Evolutionary conservation across 2,113 vertebrate genomes (phyloP), one percentile per base, ranked within the genome.

Genomic region (Pagrus major): DNA sequence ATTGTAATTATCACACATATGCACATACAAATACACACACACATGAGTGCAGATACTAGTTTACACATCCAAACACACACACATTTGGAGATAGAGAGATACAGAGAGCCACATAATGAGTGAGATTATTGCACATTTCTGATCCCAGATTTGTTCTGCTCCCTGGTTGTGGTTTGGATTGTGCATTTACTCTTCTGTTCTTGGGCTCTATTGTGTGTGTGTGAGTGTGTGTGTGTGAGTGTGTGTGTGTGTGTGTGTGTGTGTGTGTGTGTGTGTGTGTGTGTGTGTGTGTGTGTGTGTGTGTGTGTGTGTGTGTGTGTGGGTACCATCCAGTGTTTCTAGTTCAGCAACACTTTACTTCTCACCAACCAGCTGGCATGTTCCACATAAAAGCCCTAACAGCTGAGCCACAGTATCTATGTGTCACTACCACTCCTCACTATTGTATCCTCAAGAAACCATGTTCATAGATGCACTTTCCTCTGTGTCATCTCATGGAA

Each of bases 1-100:
- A 61, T 84, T 82, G 82, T 86, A 90, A 91, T 93, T 88, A 87
- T 80, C 76, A 85, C 87, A 86, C 89, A 86, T 60, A 72, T 69
- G 56, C 81, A 67, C 80, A 65, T 69, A 51, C 47, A 84, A 58
- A 83, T 52, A 52, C 64, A 70, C 80, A 73, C 58, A 35, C 39
- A 70, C 77, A 79, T 58, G 75, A 82, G 76, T 52, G 54, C 70
- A 44, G 29, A 51, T 41, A 31, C 42, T 41, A 31, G 51, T 25
- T 20, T 31, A 55, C 61, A 70, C 80, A 55, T 70, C 64, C 46
- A 56, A 56, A 47, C 80, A 41, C 66, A 25, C 21, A 55, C 73
- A 52, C 56, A 27, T 73, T 85, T 63, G 29, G 75, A 81, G 74
- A 78, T 69, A 6, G 27, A 49, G 64, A 79, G 63, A 86, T 74